Base-by-base conservation (phyloP, 2,888 invertebrate species). In the Thyatira batis region DNA sequence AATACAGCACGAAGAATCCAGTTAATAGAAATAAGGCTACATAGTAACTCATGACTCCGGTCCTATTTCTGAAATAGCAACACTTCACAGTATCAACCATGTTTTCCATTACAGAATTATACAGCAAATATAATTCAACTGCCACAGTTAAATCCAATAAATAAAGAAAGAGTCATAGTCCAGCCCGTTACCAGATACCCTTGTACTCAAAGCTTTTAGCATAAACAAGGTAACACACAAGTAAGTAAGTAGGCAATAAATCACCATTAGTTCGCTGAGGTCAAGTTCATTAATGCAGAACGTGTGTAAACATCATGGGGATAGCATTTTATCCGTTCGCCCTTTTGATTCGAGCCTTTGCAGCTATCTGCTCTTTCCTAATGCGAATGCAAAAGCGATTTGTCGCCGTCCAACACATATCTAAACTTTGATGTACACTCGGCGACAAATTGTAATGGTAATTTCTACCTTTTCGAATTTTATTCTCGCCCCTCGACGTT, bases 381-480 rank as follows among this genome's bases (percentile, higher is more conserved):
- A 85, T 83, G 85, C 73, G 82, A 85, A 83, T 81, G 78, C 76
- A 75, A 81, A 75, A 86, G 74, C 87, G 81, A 90, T 90, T 89
- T 89, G 89, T 90, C 87, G 82, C 73, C 82, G 81, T 82, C 86
- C 79, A 78, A 80, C 74, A 85, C 79, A 77, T 84, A 85, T 85
- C 85, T 85, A 78, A 79, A 76, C 79, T 82, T 81, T 84, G 78
- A 84, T 78, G 80, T 80, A 87, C 79, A 71, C 59, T 81, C 76
- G 67, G 43, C 20, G 51, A 64, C 71, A 52, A 68, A 62, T 33
- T 45, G 33, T 46, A 28, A 30, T 21, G 13, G 9, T 17, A n/a
- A n/a, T n/a, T 48, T 13, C 20, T 4, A 17, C 17, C n/a, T n/a
- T n/a, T n/a, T n/a, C n/a, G n/a, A n/a, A n/a, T n/a, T n/a, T n/a